Base-by-base conservation (phyloP, 2,113 vertebrate genomes). In the Hystrix cristata region DNA sequence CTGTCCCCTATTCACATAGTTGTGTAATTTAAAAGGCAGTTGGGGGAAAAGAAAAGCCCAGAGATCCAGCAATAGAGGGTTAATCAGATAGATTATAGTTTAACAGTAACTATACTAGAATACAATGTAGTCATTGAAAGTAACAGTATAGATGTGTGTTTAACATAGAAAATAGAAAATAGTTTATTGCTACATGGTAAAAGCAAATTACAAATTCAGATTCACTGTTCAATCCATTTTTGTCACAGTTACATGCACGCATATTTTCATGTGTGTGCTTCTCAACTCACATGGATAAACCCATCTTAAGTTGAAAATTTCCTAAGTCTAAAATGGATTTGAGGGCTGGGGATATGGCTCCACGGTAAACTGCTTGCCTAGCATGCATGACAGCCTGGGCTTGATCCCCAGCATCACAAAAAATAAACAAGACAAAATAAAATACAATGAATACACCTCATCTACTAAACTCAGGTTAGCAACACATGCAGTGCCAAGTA, bases 41-140 rank as follows among this genome's bases (percentile, higher is more conserved):
- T 48, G 10, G 19, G 69, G 1, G 1, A 1, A 2, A 15, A n/a
- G 1, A 13, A n/a, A 85, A 3, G 13, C 34, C 9, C 2, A 6
- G 13, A 19, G 51, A 43, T 43, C 19, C 51, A 91, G 69, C 46
- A 48, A 60, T 14, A 60, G 12, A 72, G 53, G 15, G 9, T 15
- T 82, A 43, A 84, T 53, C 13, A 87, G 60, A 80, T 9, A 43
- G 67, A 29, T 46, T 21, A 90, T 3, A 43, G 65, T 48, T 67
- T 38, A 55, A 53, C 8, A 51, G 34, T 19, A 51, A 76, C 72
- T 43, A 5, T 46, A 34, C 29, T 59, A 34, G 29, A 89, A n/a
- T 15, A 34, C 15, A 57, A 27, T 12, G 7, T 2, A 19, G 64
- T 14, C 31, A 25, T 34, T 55, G 43, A 43, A 67, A 46, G 60